These are phyloP conservation scores for Trichogramma evanescens DNA, from an alignment of 2,888 invertebrate species.

Conservation along the genomic window DNA sequence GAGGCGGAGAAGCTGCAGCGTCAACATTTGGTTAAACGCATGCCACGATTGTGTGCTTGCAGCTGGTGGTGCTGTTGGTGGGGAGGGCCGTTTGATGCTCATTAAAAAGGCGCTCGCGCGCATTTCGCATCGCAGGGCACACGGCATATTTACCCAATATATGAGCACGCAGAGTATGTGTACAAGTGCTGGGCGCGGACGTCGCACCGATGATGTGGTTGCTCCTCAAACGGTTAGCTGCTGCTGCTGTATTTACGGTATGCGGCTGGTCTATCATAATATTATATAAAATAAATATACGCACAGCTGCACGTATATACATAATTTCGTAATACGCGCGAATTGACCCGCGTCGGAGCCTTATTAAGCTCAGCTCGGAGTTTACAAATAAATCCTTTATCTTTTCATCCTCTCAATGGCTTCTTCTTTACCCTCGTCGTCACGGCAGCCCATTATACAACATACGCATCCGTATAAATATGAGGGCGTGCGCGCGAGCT, in stretches of 20 bases:
- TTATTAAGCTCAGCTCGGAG: not conserved
- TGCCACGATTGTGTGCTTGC: too few species aligned
- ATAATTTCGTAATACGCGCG: not conserved
- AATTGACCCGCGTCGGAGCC: not conserved
- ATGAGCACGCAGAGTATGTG: too few species aligned
- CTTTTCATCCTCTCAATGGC: not conserved
- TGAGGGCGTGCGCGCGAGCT: slow-evolving; percentile 9
- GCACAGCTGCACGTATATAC: slow-evolving; percentile 8
- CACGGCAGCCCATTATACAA: too few species aligned
- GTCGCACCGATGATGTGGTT: not conserved
- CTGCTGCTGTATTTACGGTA: not conserved
- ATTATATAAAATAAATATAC: not conserved
- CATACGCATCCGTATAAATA: too few species aligned
- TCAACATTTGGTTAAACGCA: too few species aligned
- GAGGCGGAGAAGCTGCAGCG: too few species aligned
- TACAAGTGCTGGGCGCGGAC: not conserved
- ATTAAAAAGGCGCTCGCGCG: too few species aligned
- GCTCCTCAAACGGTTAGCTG: slow-evolving; percentile 9
- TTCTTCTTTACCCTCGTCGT: not conserved
- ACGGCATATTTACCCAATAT: not conserved
- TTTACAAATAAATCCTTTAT: slow-evolving; percentile 19
- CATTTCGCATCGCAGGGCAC: not conserved
- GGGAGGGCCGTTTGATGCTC: too few species aligned
- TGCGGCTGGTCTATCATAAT: too few species aligned
- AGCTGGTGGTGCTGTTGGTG: too few species aligned